phyloP scores from a whole-genome alignment of 2,888 invertebrate genomes.

The Luperina nickerlii region DNA sequence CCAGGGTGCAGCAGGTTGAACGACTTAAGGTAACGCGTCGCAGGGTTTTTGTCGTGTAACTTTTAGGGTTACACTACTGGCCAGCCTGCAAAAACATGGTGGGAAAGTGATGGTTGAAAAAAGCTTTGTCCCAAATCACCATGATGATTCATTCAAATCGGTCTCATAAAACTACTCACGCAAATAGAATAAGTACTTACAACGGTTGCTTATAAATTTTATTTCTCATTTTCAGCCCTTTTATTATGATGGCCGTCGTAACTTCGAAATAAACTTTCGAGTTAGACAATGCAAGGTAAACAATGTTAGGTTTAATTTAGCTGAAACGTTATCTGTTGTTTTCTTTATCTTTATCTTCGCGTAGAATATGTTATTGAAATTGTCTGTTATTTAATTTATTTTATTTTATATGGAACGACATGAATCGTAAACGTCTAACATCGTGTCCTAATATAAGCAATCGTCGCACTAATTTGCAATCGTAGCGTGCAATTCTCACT shows the following conservation, averaged over 20 bases:
- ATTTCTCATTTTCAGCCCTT: slow-evolving; percentile 19
- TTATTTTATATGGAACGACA: neutral
- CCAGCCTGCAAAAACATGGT: neutral
- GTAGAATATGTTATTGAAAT: slow-evolving; percentile 34
- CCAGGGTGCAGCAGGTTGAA: neutral
- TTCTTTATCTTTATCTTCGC: no score
- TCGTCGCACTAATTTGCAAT: neutral
- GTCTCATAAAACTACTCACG: slow-evolving; percentile 12
- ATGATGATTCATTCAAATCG: neutral
- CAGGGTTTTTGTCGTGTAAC: neutral
- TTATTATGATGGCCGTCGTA: slow-evolving; percentile 20
- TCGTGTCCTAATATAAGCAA: neutral
- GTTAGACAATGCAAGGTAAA: slow-evolving; percentile 21
- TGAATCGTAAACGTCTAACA: neutral
- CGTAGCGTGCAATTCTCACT: neutral
- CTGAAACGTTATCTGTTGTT: slow-evolving; percentile 33
- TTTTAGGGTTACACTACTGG: neutral
- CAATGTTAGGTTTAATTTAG: slow-evolving; percentile 31
- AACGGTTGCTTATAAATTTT: slow-evolving; percentile 11
- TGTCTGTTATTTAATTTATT: slow-evolving; percentile 28
- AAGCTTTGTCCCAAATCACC: neutral
- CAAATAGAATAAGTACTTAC: neutral
- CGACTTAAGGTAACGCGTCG: neutral
- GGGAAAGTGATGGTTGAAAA: neutral
- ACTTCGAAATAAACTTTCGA: slow-evolving; percentile 30